These are phyloP conservation scores for Synanthedon formicaeformis DNA, from an alignment of 2,888 invertebrate species.

Conservation along the genomic window DNA sequence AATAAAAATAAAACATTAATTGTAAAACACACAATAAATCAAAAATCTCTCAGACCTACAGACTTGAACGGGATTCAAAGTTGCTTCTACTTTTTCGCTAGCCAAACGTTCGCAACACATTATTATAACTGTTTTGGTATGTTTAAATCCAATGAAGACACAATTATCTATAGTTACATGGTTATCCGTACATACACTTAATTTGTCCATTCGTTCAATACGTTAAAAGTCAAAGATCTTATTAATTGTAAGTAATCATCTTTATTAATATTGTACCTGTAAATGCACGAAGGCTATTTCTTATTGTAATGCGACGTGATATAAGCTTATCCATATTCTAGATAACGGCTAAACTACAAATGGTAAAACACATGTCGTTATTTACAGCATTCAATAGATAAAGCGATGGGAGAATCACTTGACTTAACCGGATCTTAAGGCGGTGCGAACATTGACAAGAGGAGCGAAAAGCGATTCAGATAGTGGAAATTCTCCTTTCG, in stretches of 20 bases:
- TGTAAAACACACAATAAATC: too few relatives aligned
- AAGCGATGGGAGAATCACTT: constrained; percentile 4
- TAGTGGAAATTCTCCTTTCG: too few relatives aligned
- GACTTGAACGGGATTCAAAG: too few relatives aligned
- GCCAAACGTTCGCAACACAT: too few relatives aligned
- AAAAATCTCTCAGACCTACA: too few relatives aligned
- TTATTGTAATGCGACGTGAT: constrained; percentile 9
- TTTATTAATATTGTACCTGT: constrained; percentile 3
- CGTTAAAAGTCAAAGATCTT: constrained; percentile 1
- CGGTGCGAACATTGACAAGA: neutral
- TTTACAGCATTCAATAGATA: constrained; percentile 6
- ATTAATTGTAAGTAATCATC: constrained; percentile 4
- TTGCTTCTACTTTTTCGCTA: too few relatives aligned
- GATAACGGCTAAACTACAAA: constrained; percentile 7
- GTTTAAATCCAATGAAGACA: too few relatives aligned
- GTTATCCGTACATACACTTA: neutral
- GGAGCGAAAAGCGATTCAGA: neutral
- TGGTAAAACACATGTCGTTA: constrained; percentile 7
- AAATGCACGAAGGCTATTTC: constrained; percentile 5
- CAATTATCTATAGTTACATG: too few relatives aligned
- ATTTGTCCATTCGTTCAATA: constrained; percentile 1
- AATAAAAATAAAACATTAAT: too few relatives aligned
- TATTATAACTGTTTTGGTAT: too few relatives aligned
- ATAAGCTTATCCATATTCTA: constrained; percentile 9
- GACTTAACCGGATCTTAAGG: constrained; percentile 1